Base-by-base conservation (phyloP, 2,888 invertebrate genomes). In the Tenodera sinensis region DNA sequence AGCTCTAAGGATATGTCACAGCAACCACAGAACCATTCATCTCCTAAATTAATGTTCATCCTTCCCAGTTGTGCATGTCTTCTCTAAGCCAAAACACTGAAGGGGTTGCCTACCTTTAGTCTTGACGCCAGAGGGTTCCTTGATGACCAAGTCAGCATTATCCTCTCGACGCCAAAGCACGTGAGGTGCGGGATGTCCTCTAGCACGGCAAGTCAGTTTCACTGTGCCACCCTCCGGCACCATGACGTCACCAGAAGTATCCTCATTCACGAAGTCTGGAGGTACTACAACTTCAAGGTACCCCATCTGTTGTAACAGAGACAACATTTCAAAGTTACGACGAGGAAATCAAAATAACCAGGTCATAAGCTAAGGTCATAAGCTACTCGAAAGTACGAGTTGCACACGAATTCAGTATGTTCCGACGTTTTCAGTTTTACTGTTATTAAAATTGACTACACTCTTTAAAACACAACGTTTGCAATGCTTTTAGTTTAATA, bases 201-300 rank as follows among this genome's bases (percentile, higher is more conserved):
- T 95, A 3, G 98, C 98, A 89, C 95, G 95, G 92, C 95, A 95
- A 89, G 93, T 93, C 90, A 95, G 92, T 91, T 93, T 94, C 47
- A 93, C 94, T 3, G 92, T 92, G 82, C 97, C 97, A 88, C 98
- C 98, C 94, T 98, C 98, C 42, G 96, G 96, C 54, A 98, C 97
- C 95, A 97, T 97, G 25, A 98, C 95, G 93, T 98, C 98, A 0
- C 98, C 96, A n/a, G 97, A 97, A 42, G 97, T 98, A 92, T 97
- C 97, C 92, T 97, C 97, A 28, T 96, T 93, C 90, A 98, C 95
- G 92, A 98, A 98, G 93, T 98, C 97, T n/a, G 98, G 98, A 71
- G 98, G 98, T 91, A 98, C 96, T 42, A 97, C 97, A 88, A 98
- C 97, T 91, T 97, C 96, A 91, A 98, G 94, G 93, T 95, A 96